Evolutionary conservation across 2,113 vertebrate genomes (phyloP).

Genomic region (Paraplagusia blochii): DNA sequence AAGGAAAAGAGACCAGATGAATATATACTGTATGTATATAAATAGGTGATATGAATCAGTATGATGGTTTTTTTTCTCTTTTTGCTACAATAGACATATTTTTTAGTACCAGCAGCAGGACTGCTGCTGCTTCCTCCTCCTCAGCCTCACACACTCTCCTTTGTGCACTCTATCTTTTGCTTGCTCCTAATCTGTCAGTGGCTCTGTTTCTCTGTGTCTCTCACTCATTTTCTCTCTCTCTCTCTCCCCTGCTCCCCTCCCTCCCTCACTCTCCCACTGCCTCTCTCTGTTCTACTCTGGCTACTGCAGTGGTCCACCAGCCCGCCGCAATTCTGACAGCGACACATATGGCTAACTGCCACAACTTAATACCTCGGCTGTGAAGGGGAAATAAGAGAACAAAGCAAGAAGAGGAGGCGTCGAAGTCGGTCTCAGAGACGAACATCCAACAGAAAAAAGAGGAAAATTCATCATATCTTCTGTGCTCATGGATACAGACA

Average conservation of each 20-base stretch:
- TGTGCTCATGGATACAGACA: constrained; percentile 62
- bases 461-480: constrained; percentile 42
- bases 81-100: constrained; percentile 74
- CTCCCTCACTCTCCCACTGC: constrained; percentile 39
- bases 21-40: constrained; percentile 73
- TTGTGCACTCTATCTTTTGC: constrained; percentile 64
- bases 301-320: constrained; percentile 78
- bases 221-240: constrained; percentile 41
- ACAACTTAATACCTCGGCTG: constrained; percentile 81
- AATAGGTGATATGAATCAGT: constrained; percentile 69
- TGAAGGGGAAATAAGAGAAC: constrained; percentile 59
- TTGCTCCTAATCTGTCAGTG: constrained; percentile 61
- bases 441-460: constrained; percentile 43
- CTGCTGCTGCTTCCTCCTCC: constrained; percentile 21
- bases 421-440: constrained; percentile 51
- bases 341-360: constrained; percentile 74
- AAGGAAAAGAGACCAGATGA: constrained; percentile 53
- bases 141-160: constrained; percentile 58
- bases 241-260: too few species aligned
- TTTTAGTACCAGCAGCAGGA: constrained; percentile 56
- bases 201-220: constrained; percentile 42
- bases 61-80: constrained; percentile 63
- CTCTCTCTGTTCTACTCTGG: constrained; percentile 61
- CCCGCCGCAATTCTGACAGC: constrained; percentile 75
- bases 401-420: constrained; percentile 62